These are phyloP conservation scores for Clunio marinus DNA, from an alignment of 2,888 invertebrate species.

Conservation along the genomic window DNA sequence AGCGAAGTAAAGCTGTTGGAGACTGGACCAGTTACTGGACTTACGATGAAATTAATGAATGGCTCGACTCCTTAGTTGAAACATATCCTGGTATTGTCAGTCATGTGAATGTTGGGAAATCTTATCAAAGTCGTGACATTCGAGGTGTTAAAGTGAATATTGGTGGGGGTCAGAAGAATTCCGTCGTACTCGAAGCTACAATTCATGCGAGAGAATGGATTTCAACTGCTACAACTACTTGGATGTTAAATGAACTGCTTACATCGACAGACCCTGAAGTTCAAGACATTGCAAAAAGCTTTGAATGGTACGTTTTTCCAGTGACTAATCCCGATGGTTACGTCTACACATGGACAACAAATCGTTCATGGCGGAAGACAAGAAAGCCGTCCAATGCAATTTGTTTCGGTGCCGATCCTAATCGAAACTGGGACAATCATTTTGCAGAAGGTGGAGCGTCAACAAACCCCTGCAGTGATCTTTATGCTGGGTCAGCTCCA, in stretches of 20 bases:
- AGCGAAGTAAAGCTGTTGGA: slow-evolving; percentile 41
- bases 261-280: slow-evolving; percentile 55
- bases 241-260: slow-evolving; percentile 59
- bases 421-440: slow-evolving; percentile 70
- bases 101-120: slow-evolving; percentile 54
- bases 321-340: slow-evolving; percentile 74
- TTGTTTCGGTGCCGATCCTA: slow-evolving; percentile 68
- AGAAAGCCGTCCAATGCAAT: slow-evolving; percentile 49
- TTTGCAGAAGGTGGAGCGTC: slow-evolving; percentile 56
- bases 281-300: slow-evolving; percentile 53
- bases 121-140: slow-evolving; percentile 59
- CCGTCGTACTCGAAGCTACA: slow-evolving; percentile 59
- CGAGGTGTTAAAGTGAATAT: slow-evolving; percentile 57
- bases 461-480: slow-evolving; percentile 57
- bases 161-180: slow-evolving; percentile 51
- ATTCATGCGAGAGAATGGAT: slow-evolving; percentile 77
- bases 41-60: slow-evolving; percentile 54
- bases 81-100: slow-evolving; percentile 53
- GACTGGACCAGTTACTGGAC: slow-evolving; percentile 46
- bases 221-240: slow-evolving; percentile 61
- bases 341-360: slow-evolving; percentile 60
- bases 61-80: slow-evolving; percentile 54
- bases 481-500: slow-evolving; percentile 61
- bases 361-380: slow-evolving; percentile 64
- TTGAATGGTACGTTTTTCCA: slow-evolving; percentile 72